A percentile compares a stretch with the other conserved stretches of the same genome.
Conservation (phyloP, 2,888 invertebrate genomes). For the Nomada goodeniana region DNA sequence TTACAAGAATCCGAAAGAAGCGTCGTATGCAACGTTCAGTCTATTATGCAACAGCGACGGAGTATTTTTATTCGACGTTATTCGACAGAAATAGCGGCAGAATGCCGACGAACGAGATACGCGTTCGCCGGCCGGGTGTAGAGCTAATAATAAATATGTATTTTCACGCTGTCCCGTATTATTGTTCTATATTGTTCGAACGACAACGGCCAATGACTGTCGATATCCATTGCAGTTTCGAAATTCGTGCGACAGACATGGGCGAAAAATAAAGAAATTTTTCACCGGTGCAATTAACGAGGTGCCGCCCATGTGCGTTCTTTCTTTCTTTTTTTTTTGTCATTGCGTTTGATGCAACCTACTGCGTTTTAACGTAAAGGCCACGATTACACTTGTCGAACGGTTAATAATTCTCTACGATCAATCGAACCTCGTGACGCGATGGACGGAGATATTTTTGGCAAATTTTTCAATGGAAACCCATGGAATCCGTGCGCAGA, state of each 20-base stretch:
- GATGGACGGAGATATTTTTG: not conserved
- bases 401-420: not conserved
- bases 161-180: not conserved
- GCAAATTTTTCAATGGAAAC: not conserved
- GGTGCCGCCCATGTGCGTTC: not conserved
- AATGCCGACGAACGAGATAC: conserved; percentile 7
- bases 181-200: conserved; percentile 37
- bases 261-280: conserved; percentile 4
- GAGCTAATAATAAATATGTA: conserved; percentile 30
- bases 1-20: not conserved
- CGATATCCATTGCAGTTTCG: conserved; percentile 18
- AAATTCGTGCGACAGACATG: not conserved
- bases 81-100: not conserved
- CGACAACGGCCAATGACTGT: conserved; percentile 23
- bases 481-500: not conserved
- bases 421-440: not conserved
- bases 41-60: not conserved
- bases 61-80: not conserved
- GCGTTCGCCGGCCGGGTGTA: not conserved
- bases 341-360: conserved; percentile 4
- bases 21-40: not conserved
- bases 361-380: not conserved
- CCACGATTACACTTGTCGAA: not conserved
- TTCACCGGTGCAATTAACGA: conserved; percentile 14
- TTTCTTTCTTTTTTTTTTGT: not conserved